A percentile compares a stretch with the other conserved stretches of the same genome.
These are phyloP conservation scores for Procambarus virginalis DNA, from an alignment of 1,140 invertebrate genomes.

Conservation along the genomic window DNA sequence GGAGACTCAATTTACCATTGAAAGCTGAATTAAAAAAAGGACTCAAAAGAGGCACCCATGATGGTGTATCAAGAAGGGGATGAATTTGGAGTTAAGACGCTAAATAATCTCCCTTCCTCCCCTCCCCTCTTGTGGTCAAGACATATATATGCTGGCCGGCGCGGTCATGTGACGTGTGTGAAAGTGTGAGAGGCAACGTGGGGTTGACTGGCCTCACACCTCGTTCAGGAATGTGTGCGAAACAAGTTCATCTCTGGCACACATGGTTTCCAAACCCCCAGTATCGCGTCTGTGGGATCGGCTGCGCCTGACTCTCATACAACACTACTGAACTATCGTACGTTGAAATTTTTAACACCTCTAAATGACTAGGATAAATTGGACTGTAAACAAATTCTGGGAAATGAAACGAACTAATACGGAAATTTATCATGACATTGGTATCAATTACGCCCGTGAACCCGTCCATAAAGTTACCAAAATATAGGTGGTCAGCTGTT, in stretches of 20 bases:
- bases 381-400: not conserved
- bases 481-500: not conserved
- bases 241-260: conserved; percentile 1
- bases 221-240: not conserved
- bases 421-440: conserved; percentile 34
- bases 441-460: conserved; percentile 59
- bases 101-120: not conserved
- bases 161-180: conserved; percentile 61
- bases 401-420: conserved; percentile 6
- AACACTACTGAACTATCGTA: not conserved
- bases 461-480: conserved; percentile 55
- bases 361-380: not conserved
- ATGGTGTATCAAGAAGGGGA: not conserved
- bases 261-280: not conserved
- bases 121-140: not conserved
- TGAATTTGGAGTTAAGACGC: not conserved
- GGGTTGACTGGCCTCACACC: conserved; percentile 56
- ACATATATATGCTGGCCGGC: not conserved
- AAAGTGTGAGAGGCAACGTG: conserved; percentile 27
- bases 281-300: not conserved
- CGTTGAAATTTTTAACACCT: not conserved
- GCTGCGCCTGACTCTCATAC: not conserved
- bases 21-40: not conserved
- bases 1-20: not conserved
- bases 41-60: not conserved